Evolutionary conservation across 2,888 invertebrate species (phyloP), one percentile per base, ranked within the genome.

Genomic region (Melanargia galathea): DNA sequence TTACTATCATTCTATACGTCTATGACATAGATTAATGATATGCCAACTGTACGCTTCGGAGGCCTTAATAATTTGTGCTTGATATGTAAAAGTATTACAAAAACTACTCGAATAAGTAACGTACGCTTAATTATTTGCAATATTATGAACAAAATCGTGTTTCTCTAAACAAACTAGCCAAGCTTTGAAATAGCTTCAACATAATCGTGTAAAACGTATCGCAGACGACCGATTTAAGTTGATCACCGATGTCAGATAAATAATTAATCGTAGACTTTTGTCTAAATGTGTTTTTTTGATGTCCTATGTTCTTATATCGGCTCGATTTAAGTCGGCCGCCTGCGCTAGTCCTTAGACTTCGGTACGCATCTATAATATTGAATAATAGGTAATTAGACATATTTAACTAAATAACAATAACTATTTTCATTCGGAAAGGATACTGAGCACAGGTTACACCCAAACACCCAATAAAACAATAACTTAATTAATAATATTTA

Each of bases 41-140:
- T 89, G 88, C 86, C 72, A 79, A 77, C 81, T 76, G 81, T 79
- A 78, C 81, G 84, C 81, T 75, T 63, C 64, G 51, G 64, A 64
- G 78, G 71, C 74, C 71, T 65, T 74, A 73, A 71, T 74, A 73
- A 71, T 82, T 87, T 84, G 83, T 86, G 88, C 86, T 85, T 90
- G 90, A 90, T 90, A 90, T 90, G 90, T 90, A 71, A 66, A 63
- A 51, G 52, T 65, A 65, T 63, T 62, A 63, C 60, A 63, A 63
- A 66, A 54, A 60, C 65, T 65, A 65, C 57, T 48, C 54, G 54
- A 69, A 10, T 48, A 35, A 60, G 43, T 49, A 20, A 58, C 63
- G n/a, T 8, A 35, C 13, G 10, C 20, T 58, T 67, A 69, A 57
- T 61, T 63, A 64, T 59, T 67, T 65, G 69, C 65, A 65, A 63